A percentile compares a stretch with the other conserved stretches of the same genome.
Evolutionary conservation across 2,113 vertebrate genomes (phyloP).

Genomic region (Oryzias curvinotus): DNA sequence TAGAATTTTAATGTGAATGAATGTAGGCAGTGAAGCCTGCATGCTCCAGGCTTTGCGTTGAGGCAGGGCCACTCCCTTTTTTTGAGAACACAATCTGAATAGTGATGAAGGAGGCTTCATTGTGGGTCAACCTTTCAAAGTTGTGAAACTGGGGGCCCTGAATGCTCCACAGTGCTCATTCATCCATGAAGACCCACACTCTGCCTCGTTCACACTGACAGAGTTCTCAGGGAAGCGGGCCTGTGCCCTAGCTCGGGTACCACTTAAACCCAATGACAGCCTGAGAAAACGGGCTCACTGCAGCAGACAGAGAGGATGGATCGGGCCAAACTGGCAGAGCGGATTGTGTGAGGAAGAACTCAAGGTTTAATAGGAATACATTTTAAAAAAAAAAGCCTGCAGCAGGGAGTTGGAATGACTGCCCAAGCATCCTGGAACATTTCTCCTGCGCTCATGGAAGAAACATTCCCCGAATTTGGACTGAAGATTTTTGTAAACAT

Average conservation of each 20-base stretch:
- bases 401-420: not conserved
- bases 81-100: slow-evolving; percentile 60
- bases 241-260: slow-evolving; percentile 20
- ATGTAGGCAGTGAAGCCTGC: slow-evolving; percentile 1
- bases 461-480: slow-evolving; percentile 1
- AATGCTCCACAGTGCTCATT: slow-evolving; percentile 66
- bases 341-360: slow-evolving; percentile 14
- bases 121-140: slow-evolving; percentile 67
- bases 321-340: slow-evolving; percentile 6
- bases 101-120: slow-evolving; percentile 66
- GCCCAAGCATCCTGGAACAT: slow-evolving; percentile 2
- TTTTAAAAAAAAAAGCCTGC: too few relatives aligned
- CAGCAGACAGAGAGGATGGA: slow-evolving; percentile 4
- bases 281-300: slow-evolving; percentile 19
- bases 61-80: slow-evolving; percentile 58
- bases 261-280: slow-evolving; percentile 23
- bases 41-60: slow-evolving; percentile 21
- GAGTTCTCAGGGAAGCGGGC: slow-evolving; percentile 67
- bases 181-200: slow-evolving; percentile 70
- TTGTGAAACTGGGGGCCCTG: slow-evolving; percentile 50
- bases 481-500: slow-evolving; percentile 19
- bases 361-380: slow-evolving; percentile 7
- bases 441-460: slow-evolving; percentile 8
- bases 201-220: slow-evolving; percentile 42
- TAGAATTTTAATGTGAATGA: slow-evolving; percentile 16